Conservation (phyloP, 2,797 vertebrate genomes). For the Threskiornis aethiopicus region DNA sequence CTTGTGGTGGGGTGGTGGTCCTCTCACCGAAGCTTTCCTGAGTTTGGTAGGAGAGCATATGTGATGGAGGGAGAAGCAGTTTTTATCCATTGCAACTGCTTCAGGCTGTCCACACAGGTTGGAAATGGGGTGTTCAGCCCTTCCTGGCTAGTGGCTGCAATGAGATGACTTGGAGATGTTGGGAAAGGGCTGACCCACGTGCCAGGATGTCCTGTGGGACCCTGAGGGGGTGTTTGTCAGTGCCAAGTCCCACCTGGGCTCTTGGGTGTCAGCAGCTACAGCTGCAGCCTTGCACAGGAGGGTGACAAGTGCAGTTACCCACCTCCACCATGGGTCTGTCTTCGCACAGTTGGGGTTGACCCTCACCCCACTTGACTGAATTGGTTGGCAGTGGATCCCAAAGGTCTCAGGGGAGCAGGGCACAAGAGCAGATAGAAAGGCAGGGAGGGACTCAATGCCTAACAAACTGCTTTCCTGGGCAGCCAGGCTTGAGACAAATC, state of each 20-base stretch:
- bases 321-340: not conserved
- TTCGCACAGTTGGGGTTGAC: fast-evolving
- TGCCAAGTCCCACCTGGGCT: not conserved
- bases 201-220: not conserved
- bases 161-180: not conserved
- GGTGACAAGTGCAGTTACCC: not conserved
- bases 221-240: not conserved
- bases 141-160: not conserved
- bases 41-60: not conserved
- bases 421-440: not conserved
- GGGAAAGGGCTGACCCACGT: not conserved
- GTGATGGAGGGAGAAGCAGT: not conserved
- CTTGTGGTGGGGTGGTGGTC: not conserved
- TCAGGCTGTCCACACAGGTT: not conserved
- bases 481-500: not conserved
- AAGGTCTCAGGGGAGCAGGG: not conserved
- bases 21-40: not conserved
- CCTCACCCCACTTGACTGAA: not conserved
- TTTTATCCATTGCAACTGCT: not conserved
- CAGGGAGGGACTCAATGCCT: not conserved
- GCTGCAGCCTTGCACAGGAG: not conserved
- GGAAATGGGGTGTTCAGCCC: not conserved
- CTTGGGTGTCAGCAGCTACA: not conserved
- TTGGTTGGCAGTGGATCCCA: not conserved
- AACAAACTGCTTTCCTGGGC: not conserved